Base-by-base conservation (phyloP, 2,113 vertebrate species). In the Hyaena hyaena region DNA sequence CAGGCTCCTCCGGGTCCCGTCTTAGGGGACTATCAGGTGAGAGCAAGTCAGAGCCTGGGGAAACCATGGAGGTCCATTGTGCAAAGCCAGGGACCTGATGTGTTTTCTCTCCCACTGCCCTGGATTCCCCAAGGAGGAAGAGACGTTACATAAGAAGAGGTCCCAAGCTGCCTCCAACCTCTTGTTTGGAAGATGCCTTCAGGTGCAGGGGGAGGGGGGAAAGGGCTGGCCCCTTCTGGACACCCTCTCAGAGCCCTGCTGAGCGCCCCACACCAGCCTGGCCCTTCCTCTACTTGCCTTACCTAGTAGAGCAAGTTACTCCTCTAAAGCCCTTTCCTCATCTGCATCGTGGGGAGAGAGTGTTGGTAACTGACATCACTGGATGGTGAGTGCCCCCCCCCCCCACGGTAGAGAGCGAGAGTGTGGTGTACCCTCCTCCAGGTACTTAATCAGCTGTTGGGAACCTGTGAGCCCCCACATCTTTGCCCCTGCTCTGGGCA, bases 381-480 rank as follows among this genome's bases (percentile, higher is more conserved):
- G 77, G 79, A n/a, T 43, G 11, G 1, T 83, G 79, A 77, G 71
- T 5, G 81, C 4, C 1, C n/a, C 16, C 69, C 16, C 69, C 4
- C 45, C 8, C 45, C 45, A 31, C 2, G 28, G 16, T 68, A 74
- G 65, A 77, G 7, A 53, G 33, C 39, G 14, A 16, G n/a, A 45
- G n/a, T 39, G 26, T 31, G 2, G 77, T 31, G 21, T 15, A 65
- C 12, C n/a, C 1, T 65, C 63, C 50, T 7, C 31, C 10, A 16
- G 1, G 16, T 63, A 53, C 2, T 0, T 10, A 5, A 0, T 16
- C 0, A 2, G 33, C n/a, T 8, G 0, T 12, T 48, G 17, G 39
- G 90, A 79, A 81, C 55, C n/a, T 17, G 26, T 28, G 15, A 86
- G 33, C 35, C 23, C 53, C 35, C 73, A 65, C 2, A 53, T 94